Evolutionary conservation across 2,113 vertebrate genomes (phyloP).

Genomic region (Bubo scandiacus): DNA sequence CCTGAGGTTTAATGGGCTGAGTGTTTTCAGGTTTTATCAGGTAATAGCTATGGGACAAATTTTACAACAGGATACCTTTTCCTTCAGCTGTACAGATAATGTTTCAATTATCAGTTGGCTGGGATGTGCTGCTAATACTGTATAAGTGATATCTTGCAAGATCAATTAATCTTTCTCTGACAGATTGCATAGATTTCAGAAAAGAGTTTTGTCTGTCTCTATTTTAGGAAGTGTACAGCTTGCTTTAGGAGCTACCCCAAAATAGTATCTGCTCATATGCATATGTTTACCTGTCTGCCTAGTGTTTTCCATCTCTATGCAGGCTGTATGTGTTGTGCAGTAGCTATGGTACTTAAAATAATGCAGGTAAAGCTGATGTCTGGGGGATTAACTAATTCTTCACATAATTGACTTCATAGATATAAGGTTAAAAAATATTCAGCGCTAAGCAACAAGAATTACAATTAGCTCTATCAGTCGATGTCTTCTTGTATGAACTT

Average conservation of each 20-base stretch:
- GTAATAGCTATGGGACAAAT: not conserved
- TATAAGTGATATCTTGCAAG: not conserved
- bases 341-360: not conserved
- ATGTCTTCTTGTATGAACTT: not conserved
- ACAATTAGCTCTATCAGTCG: not conserved
- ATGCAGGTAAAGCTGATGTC: constrained; percentile 3
- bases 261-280: not conserved
- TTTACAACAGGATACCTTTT: not conserved
- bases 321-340: not conserved
- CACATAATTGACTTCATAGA: not conserved
- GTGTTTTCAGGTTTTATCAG: not conserved
- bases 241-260: not conserved
- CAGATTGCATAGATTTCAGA: not conserved
- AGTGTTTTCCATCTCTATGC: not conserved
- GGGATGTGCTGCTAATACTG: not conserved
- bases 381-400: constrained; percentile 11
- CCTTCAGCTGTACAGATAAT: not conserved
- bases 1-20: not conserved
- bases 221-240: constrained; percentile 6
- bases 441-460: not conserved
- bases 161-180: not conserved
- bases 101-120: not conserved
- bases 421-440: not conserved
- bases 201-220: not conserved
- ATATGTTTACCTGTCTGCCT: not conserved